These are phyloP conservation scores for Pseudomyrmex flavicornis DNA, from an alignment of 1,140 invertebrate genomes.

Conservation along the genomic window DNA sequence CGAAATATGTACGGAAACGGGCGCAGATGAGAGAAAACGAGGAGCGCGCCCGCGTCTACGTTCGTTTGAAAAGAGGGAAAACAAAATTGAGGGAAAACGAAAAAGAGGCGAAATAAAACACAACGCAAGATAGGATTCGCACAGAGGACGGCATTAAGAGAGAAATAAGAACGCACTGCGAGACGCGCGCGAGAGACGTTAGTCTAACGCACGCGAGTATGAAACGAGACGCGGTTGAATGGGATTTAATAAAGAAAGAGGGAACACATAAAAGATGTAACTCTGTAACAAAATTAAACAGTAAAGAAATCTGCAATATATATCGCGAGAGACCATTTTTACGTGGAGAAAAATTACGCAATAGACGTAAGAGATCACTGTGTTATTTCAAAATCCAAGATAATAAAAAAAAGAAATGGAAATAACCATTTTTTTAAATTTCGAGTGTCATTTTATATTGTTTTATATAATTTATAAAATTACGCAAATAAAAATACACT, in stretches of 20 bases:
- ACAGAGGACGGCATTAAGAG: not conserved
- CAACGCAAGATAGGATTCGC: not conserved
- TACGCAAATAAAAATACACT: too few relatives aligned
- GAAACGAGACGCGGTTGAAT: slow-evolving; percentile 25
- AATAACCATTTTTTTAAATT: too few relatives aligned
- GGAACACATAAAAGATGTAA: too few relatives aligned
- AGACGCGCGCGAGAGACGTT: not conserved
- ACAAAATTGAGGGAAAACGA: not conserved
- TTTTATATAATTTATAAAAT: too few relatives aligned
- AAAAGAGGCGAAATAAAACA: not conserved
- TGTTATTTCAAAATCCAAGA: too few relatives aligned
- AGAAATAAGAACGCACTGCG: not conserved
- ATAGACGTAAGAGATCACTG: too few relatives aligned
- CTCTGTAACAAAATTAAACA: not conserved
- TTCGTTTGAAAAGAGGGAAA: slow-evolving; percentile 25
- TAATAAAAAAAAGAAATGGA: too few relatives aligned
- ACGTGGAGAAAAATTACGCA: too few relatives aligned
- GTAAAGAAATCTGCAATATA: not conserved
- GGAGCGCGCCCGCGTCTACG: slow-evolving; percentile 1
- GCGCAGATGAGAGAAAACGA: slow-evolving; percentile 29
- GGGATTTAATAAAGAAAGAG: slow-evolving; percentile 14
- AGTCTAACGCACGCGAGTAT: slow-evolving; percentile 2
- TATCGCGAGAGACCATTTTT: too few relatives aligned
- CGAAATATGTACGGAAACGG: slow-evolving; percentile 23
- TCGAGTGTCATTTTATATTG: too few relatives aligned